These are phyloP conservation scores for Coccyzus lansbergi DNA, from an alignment of 2,797 vertebrate species.

Conservation along the genomic window DNA sequence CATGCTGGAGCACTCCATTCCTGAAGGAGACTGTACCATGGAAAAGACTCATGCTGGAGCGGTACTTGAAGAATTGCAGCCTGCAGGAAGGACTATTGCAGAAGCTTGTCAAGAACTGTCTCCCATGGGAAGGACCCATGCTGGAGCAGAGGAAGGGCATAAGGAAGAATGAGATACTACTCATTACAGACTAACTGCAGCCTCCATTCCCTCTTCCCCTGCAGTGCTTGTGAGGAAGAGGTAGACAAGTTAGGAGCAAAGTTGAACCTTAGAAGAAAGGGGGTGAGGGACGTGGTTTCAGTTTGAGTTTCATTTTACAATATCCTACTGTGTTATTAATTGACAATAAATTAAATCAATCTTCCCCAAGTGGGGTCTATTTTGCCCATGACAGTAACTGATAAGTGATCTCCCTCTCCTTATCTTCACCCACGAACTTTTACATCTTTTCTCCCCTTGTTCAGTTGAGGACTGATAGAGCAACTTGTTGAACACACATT, in stretches of 20 bases:
- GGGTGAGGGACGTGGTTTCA: not conserved
- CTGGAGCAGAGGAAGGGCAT: not conserved
- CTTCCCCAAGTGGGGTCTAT: not conserved
- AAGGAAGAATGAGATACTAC: accelerated
- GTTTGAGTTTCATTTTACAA: not conserved
- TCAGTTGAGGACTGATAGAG: not conserved
- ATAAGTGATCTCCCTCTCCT: not conserved
- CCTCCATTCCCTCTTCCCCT: not conserved
- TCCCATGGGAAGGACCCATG: not conserved
- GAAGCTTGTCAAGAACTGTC: not conserved
- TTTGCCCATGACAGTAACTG: not conserved
- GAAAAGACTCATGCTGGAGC: not conserved
- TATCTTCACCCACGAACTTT: not conserved
- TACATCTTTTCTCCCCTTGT: not conserved
- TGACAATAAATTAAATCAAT: not conserved
- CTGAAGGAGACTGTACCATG: too few species aligned
- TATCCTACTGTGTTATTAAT: not conserved
- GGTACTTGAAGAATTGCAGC: not conserved
- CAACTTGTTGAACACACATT: not conserved
- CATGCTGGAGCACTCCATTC: too few species aligned
- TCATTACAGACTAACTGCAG: not conserved
- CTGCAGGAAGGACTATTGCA: not conserved
- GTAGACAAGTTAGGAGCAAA: not conserved
- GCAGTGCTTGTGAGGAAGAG: accelerated
- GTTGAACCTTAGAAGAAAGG: not conserved